Evolutionary conservation across 2,888 invertebrate species (phyloP), one percentile per base, ranked within the genome.

Genomic region (Phortica okadai): DNA sequence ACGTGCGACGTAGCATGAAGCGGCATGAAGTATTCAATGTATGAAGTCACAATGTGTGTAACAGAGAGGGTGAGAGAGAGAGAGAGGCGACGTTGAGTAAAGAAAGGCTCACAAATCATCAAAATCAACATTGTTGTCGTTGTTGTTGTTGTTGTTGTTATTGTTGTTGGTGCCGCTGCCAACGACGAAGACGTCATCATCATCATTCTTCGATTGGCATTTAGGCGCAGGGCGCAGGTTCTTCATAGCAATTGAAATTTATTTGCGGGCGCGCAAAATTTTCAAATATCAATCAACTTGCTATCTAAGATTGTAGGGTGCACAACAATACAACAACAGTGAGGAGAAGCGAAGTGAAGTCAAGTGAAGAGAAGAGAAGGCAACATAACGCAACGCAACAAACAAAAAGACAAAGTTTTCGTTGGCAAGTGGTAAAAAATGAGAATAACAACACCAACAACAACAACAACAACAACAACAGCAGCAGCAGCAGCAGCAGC

Each of bases 231-330:
- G 59, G 70, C 70, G 50, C 2, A 70, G 54, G n/a, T 50, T 50
- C 2, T n/a, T 62, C 16, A 25, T 62, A 33, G 16, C 21, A 54
- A 72, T 72, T 72, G 54, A 72, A 69, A 72, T 72, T 72, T 54
- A 72, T 72, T 72, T 72, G 56, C n/a, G 21, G 56, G 33, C 33
- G 70, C 56, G n/a, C 54, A 72, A 72, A 85, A 86, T 86, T 86
- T 86, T 85, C 85, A 88, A 86, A 86, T 86, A 86, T 86, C 85
- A 86, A 86, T 86, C 85, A 86, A 86, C 84, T 85, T 85, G 85
- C 85, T 86, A 86, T 87, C 85, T 33, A 33, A 72, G 45, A 72
- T 56, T 72, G 88, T 81, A 81, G 84, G 81, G 66, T 66, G 50
- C 74, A 50, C 59, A 33, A 10, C 56, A 56, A 56, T 56, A 73